A percentile compares a stretch with the other conserved stretches of the same genome.
Conservation (phyloP, 2,797 vertebrate genomes). For the Sphenodon punctatus region DNA sequence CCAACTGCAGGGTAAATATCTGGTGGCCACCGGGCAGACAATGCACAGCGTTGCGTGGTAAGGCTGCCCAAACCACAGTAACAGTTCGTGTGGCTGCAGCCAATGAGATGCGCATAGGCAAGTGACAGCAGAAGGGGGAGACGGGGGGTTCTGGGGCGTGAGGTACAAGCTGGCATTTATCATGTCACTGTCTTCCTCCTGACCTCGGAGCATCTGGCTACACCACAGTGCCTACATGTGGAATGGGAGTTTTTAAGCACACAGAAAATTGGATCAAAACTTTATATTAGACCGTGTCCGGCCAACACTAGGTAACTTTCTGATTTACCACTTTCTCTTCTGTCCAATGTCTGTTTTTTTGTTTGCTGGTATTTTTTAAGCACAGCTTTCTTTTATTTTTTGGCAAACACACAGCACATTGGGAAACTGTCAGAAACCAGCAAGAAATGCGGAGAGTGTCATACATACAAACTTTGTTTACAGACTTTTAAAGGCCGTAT, state of each 20-base stretch:
- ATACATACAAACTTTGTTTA: too few relatives aligned
- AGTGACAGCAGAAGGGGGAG: not conserved
- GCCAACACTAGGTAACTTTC: not conserved
- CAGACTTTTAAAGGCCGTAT: not conserved
- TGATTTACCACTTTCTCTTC: not conserved
- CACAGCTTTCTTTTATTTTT: not conserved
- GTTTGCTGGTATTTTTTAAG: too few relatives aligned
- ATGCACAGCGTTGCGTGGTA: too few relatives aligned
- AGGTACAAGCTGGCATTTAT: not conserved
- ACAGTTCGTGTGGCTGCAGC: too few relatives aligned
- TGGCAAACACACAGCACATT: not conserved
- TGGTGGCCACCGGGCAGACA: too few relatives aligned
- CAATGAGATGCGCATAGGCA: not conserved
- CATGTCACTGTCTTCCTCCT: not conserved
- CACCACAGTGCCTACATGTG: not conserved
- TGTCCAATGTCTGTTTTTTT: not conserved
- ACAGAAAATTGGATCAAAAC: not conserved
- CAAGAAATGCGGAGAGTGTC: too few relatives aligned
- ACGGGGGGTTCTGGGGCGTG: not conserved
- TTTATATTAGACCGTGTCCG: fast-evolving
- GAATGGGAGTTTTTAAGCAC: not conserved
- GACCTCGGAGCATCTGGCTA: not conserved
- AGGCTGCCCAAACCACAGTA: too few relatives aligned
- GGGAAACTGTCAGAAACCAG: not conserved
- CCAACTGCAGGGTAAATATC: too few relatives aligned